Conservation (phyloP, 2,797 vertebrate species). For the Rhinogobio ventralis region DNA sequence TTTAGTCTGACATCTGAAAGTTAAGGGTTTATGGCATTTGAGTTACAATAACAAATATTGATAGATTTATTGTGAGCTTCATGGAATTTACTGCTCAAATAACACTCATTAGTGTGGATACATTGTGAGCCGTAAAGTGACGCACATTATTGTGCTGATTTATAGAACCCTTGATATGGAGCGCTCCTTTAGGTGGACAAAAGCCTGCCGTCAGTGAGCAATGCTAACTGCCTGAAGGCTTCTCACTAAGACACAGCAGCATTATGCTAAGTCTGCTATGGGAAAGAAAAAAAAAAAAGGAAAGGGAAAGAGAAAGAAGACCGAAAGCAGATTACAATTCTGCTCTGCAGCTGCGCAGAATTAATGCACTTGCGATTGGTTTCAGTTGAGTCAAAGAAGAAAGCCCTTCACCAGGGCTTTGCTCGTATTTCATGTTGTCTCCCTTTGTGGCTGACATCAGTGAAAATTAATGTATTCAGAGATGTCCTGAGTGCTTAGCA, state of each 20-base stretch:
- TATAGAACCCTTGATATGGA: constrained; percentile 48
- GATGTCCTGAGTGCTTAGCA: constrained; percentile 46
- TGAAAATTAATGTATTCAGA: constrained; percentile 54
- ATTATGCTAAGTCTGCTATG: constrained; percentile 22
- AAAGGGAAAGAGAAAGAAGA: constrained; percentile 41
- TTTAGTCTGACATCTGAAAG: constrained; percentile 44
- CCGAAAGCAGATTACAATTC: constrained; percentile 39
- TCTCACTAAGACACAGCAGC: constrained; percentile 33
- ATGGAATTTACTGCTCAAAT: constrained; percentile 16
- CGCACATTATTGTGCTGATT: constrained; percentile 41
- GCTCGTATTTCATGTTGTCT: constrained; percentile 46
- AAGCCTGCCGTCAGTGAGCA: constrained; percentile 47
- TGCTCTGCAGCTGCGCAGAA: constrained; percentile 42
- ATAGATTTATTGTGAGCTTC: background rate
- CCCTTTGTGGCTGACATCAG: constrained; percentile 50
- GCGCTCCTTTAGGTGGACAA: constrained; percentile 35
- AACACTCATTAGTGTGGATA: constrained; percentile 9
- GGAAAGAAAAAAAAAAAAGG: background rate
- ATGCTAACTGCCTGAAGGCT: constrained; percentile 50
- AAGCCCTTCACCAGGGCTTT: constrained; percentile 43
- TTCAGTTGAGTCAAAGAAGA: constrained; percentile 53
- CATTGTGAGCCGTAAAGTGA: constrained; percentile 1
- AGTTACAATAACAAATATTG: constrained; percentile 27
- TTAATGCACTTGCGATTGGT: constrained; percentile 55
- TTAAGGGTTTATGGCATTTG: constrained; percentile 21